Evolutionary conservation across 2,888 invertebrate genomes (phyloP).

Genomic region (Dicycla oo): DNA sequence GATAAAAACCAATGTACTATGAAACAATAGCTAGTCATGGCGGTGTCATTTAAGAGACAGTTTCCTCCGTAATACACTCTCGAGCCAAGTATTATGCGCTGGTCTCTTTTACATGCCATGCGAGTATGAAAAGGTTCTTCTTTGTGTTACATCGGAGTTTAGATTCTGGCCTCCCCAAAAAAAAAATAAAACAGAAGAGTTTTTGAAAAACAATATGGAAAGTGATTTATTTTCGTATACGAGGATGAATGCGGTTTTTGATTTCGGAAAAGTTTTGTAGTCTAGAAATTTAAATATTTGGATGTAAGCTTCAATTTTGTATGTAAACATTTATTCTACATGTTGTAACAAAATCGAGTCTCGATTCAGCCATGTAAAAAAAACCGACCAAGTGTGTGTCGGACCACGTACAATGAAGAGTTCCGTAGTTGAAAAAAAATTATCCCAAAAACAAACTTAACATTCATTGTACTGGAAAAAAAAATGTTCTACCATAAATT

Average conservation of each 20-base stretch:
- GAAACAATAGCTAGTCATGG: slow-evolving; percentile 55
- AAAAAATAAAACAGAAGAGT: slow-evolving; percentile 15
- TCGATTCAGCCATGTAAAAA: background rate
- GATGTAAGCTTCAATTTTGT: too few species aligned
- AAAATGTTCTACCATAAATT: too few species aligned
- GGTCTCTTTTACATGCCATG: slow-evolving; percentile 53
- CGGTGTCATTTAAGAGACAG: slow-evolving; percentile 64
- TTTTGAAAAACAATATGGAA: slow-evolving; percentile 1
- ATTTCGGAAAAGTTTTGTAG: background rate
- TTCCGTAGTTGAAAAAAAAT: too few species aligned
- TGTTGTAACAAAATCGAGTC: background rate
- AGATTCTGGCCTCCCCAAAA: slow-evolving; percentile 46
- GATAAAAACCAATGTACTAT: slow-evolving; percentile 34
- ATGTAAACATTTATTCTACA: background rate
- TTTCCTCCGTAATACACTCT: slow-evolving; percentile 64
- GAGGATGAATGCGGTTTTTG: background rate
- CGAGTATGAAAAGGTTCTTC: slow-evolving; percentile 60
- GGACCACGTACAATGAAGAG: too few species aligned
- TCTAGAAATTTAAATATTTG: background rate
- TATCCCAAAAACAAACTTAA: too few species aligned
- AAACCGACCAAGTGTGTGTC: too few species aligned
- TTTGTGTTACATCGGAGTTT: slow-evolving; percentile 55
- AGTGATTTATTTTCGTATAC: background rate
- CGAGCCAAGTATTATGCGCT: slow-evolving; percentile 61
- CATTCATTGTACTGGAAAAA: too few species aligned